Evolutionary conservation across 37 sponge, comb jelly and placozoan genomes (phyloP), one percentile per base, ranked within the genome.

Genomic region (Bolinopsis microptera): DNA sequence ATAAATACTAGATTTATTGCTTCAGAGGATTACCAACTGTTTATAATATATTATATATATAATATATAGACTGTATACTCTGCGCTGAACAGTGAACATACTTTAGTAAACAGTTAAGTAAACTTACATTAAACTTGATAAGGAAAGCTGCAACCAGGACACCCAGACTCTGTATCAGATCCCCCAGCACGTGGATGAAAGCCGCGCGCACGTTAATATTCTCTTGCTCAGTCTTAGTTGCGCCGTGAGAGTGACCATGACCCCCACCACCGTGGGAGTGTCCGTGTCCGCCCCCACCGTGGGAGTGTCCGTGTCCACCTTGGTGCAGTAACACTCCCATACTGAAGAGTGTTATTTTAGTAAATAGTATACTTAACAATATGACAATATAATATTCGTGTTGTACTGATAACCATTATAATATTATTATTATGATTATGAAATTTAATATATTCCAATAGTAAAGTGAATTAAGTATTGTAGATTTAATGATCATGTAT

Each of bases 131-230:
- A 93, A 96, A 98, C 83, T 95, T 93, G 36, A 98, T 97, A 88
- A 98, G 95, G 76, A 95, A 97, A 1, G 96, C 96, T 22, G 99
- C 97, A 32, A 97, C 96, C 27, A 98, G 94, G 83, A 98, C 96
- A 34, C 99, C 99, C 32, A 98, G 92, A 69, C 97, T 98, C 92
- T 97, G 97, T 38, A 98, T 92, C 1, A 98, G 94, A 76, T 98
- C 99, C 38, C 99, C 99, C 75, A 98, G 95, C 22, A 96, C 97
- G 69, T 98, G 99, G 30, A 98, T 95, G 48, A 97, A 96, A n/a
- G 99, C 99, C 28, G 99, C 99, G 32, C 94, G 93, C 9, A 98
- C 96, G 93, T 98, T 97, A 40, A 98, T 96, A 92, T 96, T 98
- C 82, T 80, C 82, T 32, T n/a, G 38, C 32, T 69, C 74, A 69